Conservation (phyloP, 1,140 invertebrate genomes). For the Eurosta solidaginis region DNA sequence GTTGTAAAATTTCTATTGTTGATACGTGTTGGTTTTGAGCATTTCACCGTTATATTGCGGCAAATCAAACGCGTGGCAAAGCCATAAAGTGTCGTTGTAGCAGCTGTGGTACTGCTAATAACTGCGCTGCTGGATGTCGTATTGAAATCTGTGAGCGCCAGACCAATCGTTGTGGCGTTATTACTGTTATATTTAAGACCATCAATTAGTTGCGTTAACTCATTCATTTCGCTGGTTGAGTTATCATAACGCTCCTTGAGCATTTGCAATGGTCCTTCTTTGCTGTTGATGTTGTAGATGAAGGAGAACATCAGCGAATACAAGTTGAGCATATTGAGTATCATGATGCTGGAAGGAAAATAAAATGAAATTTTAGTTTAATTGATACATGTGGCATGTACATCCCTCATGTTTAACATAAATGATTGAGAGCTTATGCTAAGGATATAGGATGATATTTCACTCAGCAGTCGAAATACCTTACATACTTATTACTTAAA, state of each 20-base stretch:
- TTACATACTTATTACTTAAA: too few relatives aligned
- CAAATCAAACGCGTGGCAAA: conserved; percentile 45
- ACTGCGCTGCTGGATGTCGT: conserved; percentile 30
- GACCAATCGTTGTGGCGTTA: conserved; percentile 38
- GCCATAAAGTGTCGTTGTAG: neutral
- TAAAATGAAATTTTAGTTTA: neutral
- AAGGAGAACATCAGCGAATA: conserved; percentile 94
- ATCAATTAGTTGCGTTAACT: conserved; percentile 43
- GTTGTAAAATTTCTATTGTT: conserved; percentile 31
- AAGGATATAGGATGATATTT: too few relatives aligned
- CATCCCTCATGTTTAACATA: too few relatives aligned
- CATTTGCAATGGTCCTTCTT: conserved; percentile 65
- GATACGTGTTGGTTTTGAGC: conserved; percentile 46
- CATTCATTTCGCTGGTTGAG: conserved; percentile 38
- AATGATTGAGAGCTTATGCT: too few relatives aligned
- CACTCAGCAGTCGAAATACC: too few relatives aligned
- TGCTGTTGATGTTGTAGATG: conserved; percentile 87
- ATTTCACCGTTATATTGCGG: conserved; percentile 52
- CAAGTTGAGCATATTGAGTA: conserved; percentile 91
- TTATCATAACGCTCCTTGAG: conserved; percentile 60
- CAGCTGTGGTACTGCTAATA: conserved; percentile 38
- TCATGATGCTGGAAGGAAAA: conserved; percentile 77
- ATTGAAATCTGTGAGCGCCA: neutral
- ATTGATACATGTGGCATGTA: too few relatives aligned
- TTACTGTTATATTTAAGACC: conserved; percentile 32